Conservation (phyloP, 2,797 vertebrate genomes). For the Takifugu rubripes region DNA sequence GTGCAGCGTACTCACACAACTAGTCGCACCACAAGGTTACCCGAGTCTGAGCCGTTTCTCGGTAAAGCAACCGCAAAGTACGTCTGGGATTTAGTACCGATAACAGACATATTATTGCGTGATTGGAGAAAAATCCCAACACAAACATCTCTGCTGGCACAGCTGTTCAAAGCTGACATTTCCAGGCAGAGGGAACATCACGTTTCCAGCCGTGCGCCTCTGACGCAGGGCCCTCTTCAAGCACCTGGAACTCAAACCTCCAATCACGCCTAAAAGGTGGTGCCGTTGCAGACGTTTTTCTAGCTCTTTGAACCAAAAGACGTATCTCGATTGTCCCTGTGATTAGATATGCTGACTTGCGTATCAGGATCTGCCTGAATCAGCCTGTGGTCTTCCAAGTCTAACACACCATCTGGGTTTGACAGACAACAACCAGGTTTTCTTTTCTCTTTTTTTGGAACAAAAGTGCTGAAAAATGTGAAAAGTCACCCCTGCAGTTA, state of each 20-base stretch:
- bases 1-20: constrained; percentile 10
- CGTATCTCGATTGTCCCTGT: constrained; percentile 33
- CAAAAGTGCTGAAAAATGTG: constrained; percentile 56
- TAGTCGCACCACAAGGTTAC: constrained; percentile 20
- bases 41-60: constrained; percentile 13
- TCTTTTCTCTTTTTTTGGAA: constrained; percentile 41
- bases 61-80: constrained; percentile 8
- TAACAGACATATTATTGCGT: background rate
- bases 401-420: constrained; percentile 65
- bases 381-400: constrained; percentile 64
- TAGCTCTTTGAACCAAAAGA: constrained; percentile 18
- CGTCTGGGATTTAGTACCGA: background rate
- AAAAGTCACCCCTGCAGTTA: constrained; percentile 52
- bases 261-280: background rate
- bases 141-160: constrained; percentile 3
- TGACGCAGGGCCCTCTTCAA: constrained; percentile 5
- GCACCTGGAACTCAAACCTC: constrained; percentile 1
- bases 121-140: constrained; percentile 7
- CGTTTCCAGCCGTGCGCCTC: constrained; percentile 1
- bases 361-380: constrained; percentile 49
- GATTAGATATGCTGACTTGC: constrained; percentile 62
- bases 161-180: constrained; percentile 13
- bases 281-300: constrained; percentile 25
- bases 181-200: constrained; percentile 10
- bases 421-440: constrained; percentile 65